These are phyloP conservation scores for Oenanthe oenanthe DNA, from an alignment of 2,113 vertebrate genomes.

Conservation along the genomic window DNA sequence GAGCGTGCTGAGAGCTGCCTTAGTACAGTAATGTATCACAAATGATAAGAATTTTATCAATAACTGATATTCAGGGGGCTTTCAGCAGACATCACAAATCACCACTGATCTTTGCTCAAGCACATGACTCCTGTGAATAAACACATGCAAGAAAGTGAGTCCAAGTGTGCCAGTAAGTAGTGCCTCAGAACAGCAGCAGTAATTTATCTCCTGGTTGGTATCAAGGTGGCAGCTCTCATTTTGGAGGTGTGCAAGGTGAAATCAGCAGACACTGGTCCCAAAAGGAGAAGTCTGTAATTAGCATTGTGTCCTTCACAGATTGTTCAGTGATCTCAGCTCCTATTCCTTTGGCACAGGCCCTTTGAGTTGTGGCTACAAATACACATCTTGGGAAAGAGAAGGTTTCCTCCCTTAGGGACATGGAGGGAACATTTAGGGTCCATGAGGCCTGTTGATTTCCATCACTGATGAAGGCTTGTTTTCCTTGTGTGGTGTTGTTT, in stretches of 20 bases:
- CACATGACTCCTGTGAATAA: neutral
- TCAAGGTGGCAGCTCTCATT: neutral
- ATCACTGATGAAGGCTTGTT: neutral
- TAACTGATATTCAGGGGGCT: neutral
- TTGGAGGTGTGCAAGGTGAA: neutral
- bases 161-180: neutral
- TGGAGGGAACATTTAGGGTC: neutral
- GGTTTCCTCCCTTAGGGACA: neutral
- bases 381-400: neutral
- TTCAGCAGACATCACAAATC: neutral
- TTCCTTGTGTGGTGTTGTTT: neutral
- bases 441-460: neutral
- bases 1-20: neutral
- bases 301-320: neutral
- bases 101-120: constrained; percentile 27
- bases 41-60: neutral
- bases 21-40: neutral
- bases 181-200: neutral
- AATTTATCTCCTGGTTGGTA: neutral
- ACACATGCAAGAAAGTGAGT: neutral
- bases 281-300: neutral
- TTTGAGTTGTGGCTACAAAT: neutral
- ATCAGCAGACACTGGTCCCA: neutral
- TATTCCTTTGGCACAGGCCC: neutral
- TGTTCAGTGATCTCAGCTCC: neutral